These are phyloP conservation scores for Crotalus horridus DNA, from an alignment of 2,113 vertebrate genomes.

Conservation along the genomic window DNA sequence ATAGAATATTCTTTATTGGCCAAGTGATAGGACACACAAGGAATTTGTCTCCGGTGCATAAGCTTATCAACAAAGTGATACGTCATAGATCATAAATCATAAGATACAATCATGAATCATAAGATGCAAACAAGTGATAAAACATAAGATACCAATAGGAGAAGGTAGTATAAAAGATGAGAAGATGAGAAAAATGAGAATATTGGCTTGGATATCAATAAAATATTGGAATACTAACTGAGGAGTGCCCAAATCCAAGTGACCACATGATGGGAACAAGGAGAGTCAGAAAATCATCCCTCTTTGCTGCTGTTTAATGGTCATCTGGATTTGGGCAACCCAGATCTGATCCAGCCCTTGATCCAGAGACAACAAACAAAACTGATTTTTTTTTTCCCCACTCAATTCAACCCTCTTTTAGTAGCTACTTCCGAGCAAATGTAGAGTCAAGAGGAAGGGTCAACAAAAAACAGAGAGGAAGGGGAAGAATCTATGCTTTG, in stretches of 20 bases:
- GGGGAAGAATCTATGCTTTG: not conserved
- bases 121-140: not conserved
- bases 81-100: not conserved
- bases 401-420: not conserved
- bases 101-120: not conserved
- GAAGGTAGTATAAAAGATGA: not conserved
- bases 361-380: not conserved
- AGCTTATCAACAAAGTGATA: not conserved
- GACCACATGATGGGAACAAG: not conserved
- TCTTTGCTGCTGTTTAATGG: not conserved
- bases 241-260: not conserved
- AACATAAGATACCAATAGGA: not conserved
- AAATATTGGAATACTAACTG: not conserved
- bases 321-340: not conserved
- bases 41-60: not conserved
- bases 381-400: accelerated
- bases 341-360: not conserved
- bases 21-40: not conserved
- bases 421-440: not conserved
- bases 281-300: not conserved
- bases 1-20: not conserved
- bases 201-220: not conserved
- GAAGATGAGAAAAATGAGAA: not conserved
- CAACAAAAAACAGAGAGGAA: not conserved
- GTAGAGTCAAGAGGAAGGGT: not conserved